phyloP scores from a whole-genome alignment of 2,888 invertebrate genomes.

The Stegophylla sp. region DNA sequence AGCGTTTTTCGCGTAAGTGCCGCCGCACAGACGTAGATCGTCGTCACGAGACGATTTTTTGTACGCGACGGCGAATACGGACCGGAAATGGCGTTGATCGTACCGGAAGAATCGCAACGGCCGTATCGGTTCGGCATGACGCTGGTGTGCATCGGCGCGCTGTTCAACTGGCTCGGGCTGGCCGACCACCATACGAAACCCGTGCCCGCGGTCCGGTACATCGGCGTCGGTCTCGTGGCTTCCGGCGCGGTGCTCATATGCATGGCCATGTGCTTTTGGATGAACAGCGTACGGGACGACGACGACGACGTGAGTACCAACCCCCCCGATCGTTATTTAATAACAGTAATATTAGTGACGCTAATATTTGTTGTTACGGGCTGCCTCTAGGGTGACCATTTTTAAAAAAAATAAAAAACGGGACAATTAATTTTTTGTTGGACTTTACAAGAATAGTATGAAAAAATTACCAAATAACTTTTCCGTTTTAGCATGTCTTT shows the following conservation, averaged over 20 bases:
- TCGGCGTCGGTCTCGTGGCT: constrained; percentile 77
- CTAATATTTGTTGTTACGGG: too few relatives aligned
- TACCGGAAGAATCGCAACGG: constrained; percentile 70
- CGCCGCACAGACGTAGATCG: too few relatives aligned
- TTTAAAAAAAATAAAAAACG: too few relatives aligned
- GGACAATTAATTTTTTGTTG: too few relatives aligned
- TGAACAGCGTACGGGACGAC: constrained; percentile 64
- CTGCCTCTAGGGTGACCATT: too few relatives aligned
- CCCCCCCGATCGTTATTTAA: too few relatives aligned
- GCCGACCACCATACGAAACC: constrained; percentile 78
- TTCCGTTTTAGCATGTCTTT: too few relatives aligned
- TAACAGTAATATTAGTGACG: too few relatives aligned
- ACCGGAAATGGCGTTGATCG: constrained; percentile 61
- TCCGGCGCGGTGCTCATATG: constrained; percentile 77
- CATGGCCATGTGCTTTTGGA: constrained; percentile 78
- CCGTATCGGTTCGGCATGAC: constrained; percentile 79
- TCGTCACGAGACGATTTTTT: too few relatives aligned
- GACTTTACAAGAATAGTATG: too few relatives aligned
- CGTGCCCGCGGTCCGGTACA: constrained; percentile 69
- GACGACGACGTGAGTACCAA: constrained; percentile 59
- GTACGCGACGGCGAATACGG: not conserved
- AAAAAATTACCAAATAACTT: too few relatives aligned
- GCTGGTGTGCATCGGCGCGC: constrained; percentile 74
- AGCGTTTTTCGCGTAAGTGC: too few relatives aligned
- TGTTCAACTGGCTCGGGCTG: constrained; percentile 77